These are phyloP conservation scores for Mimachlamys varia DNA, from an alignment of 2,888 invertebrate species.

Conservation along the genomic window DNA sequence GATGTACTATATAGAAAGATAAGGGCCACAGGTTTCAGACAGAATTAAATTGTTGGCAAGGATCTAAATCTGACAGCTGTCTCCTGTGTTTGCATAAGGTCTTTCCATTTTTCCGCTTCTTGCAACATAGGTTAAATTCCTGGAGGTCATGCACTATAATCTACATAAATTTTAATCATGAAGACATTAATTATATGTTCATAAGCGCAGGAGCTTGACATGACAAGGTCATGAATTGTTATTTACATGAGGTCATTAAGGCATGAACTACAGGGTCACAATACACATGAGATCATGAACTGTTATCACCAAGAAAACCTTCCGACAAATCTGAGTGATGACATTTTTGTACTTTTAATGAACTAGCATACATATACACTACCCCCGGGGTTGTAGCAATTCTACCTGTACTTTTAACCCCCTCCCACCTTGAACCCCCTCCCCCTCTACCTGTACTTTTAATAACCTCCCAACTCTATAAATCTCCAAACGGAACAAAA, in stretches of 20 bases:
- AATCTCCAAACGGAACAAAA: neutral
- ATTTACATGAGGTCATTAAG: neutral
- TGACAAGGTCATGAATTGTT: neutral
- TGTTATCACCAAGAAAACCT: neutral
- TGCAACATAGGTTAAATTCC: too few relatives aligned
- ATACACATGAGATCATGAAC: neutral
- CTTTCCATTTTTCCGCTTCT: too few relatives aligned
- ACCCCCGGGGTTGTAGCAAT: neutral
- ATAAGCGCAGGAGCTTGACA: neutral
- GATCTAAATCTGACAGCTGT: too few relatives aligned
- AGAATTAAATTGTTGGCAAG: too few relatives aligned
- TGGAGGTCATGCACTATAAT: too few relatives aligned
- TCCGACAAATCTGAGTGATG: neutral
- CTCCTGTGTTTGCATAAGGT: too few relatives aligned
- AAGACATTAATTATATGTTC: too few relatives aligned
- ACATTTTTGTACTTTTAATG: neutral
- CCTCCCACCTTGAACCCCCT: neutral
- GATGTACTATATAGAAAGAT: too few relatives aligned
- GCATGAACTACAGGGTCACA: neutral
- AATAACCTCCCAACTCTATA: neutral
- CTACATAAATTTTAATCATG: too few relatives aligned
- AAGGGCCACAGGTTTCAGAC: too few relatives aligned
- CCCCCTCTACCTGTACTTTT: neutral
- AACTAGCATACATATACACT: neutral
- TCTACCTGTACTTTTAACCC: neutral